These are phyloP conservation scores for Oreohelix idahoensis DNA, from an alignment of 1,140 invertebrate species.

Conservation along the genomic window DNA sequence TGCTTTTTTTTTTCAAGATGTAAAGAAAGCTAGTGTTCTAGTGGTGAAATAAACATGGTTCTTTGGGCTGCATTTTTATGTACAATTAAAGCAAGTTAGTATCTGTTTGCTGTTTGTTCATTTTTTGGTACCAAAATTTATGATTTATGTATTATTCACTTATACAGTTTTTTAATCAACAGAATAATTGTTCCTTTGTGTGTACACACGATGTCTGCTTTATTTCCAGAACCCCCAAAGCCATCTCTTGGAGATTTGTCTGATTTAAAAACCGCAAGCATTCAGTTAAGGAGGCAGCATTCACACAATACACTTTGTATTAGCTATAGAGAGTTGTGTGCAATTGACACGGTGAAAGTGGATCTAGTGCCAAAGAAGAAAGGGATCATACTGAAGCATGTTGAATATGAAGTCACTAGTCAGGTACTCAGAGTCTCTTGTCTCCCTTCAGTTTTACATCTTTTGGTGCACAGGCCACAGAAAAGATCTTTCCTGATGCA, in stretches of 20 bases:
- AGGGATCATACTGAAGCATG: slow-evolving; percentile 88
- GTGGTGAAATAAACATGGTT: no score
- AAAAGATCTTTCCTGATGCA: background rate
- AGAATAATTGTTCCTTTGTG: no score
- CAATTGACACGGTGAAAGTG: slow-evolving; percentile 80
- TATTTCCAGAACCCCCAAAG: slow-evolving; percentile 77
- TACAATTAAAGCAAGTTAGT: no score
- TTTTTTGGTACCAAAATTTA: no score
- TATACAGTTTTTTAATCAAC: no score
- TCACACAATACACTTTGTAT: slow-evolving; percentile 77
- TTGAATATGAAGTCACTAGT: slow-evolving; percentile 84
- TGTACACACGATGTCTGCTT: background rate
- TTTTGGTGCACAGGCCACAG: background rate
- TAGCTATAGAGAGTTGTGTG: slow-evolving; percentile 76
- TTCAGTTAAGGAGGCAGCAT: slow-evolving; percentile 75
- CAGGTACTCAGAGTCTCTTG: slow-evolving; percentile 71
- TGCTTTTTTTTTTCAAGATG: no score
- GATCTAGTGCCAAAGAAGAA: slow-evolving; percentile 87
- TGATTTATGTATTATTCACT: no score
- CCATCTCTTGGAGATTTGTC: slow-evolving; percentile 78
- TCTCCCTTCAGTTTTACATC: no score
- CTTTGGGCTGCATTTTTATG: no score
- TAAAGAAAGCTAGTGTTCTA: no score
- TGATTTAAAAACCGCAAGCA: slow-evolving; percentile 76
- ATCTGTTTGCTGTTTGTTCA: no score